Evolutionary conservation across 2,113 vertebrate species (phyloP).

Genomic region (Syngnathus typhle): DNA sequence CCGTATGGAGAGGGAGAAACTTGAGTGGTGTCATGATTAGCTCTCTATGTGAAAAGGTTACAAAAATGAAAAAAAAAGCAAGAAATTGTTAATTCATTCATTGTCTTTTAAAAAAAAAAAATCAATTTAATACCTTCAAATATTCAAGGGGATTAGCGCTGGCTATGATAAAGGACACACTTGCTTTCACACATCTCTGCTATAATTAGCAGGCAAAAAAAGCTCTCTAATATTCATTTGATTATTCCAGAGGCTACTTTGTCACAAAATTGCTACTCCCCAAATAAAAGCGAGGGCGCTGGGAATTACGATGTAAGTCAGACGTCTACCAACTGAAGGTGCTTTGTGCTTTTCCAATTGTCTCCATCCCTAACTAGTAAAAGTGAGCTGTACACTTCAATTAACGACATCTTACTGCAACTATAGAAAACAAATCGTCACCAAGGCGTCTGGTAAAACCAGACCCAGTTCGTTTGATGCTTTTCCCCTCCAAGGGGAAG

Average conservation of each 20-base stretch:
- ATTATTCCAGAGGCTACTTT: conserved; percentile 38
- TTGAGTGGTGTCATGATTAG: conserved; percentile 15
- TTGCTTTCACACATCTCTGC: conserved; percentile 44
- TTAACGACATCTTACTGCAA: background rate
- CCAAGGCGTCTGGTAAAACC: conserved; percentile 27
- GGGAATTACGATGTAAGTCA: conserved; percentile 53
- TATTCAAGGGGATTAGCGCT: conserved; percentile 49
- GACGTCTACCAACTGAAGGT: conserved; percentile 33
- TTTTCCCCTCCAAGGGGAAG: conserved; percentile 22
- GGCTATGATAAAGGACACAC: conserved; percentile 46
- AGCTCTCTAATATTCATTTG: conserved; percentile 11
- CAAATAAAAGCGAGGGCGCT: conserved; percentile 36
- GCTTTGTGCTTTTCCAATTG: conserved; percentile 43
- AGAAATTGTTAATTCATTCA: conserved; percentile 42
- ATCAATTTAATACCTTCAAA: conserved; percentile 44
- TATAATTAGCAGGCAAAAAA: conserved; percentile 16
- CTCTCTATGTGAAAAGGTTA: conserved; percentile 24
- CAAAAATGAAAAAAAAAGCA: conserved; percentile 42
- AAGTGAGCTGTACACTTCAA: conserved; percentile 26
- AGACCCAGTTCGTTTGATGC: conserved; percentile 14
- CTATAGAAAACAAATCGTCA: background rate
- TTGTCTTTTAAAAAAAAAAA: conserved; percentile 37
- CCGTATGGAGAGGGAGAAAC: background rate
- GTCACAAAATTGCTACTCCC: conserved; percentile 48
- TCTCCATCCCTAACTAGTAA: conserved; percentile 25